A percentile compares a stretch with the other conserved stretches of the same genome.
Evolutionary conservation across 2,888 invertebrate species (phyloP).

Genomic region (Agrochola macilenta): DNA sequence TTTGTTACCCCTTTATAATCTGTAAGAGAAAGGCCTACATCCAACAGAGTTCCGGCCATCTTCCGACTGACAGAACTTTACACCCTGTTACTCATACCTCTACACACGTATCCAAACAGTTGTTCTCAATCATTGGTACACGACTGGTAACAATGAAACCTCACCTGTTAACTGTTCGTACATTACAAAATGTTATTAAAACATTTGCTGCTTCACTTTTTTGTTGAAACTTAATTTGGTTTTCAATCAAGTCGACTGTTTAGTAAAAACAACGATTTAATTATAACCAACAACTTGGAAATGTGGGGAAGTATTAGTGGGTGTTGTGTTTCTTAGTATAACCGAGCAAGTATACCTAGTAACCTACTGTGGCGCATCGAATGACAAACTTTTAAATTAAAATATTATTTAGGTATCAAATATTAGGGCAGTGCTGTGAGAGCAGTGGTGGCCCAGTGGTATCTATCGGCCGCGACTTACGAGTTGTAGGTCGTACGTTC

Average conservation of each 20-base stretch:
- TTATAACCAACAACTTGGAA: slow-evolving; percentile 16
- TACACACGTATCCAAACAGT: not conserved
- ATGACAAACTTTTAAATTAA: not conserved
- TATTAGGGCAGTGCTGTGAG: too few species aligned
- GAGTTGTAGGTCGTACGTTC: too few species aligned
- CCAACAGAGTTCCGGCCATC: not conserved
- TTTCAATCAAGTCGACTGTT: slow-evolving; percentile 29
- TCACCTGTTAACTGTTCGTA: not conserved
- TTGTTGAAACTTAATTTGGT: slow-evolving; percentile 30
- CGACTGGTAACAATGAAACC: slow-evolving; percentile 4
- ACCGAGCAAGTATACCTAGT: not conserved
- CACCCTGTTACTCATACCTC: too few species aligned
- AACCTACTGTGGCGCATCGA: not conserved
- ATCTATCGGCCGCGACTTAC: too few species aligned
- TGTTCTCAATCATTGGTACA: slow-evolving; percentile 24
- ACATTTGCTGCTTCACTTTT: slow-evolving; percentile 19
- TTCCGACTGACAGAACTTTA: not conserved
- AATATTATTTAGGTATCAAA: not conserved
- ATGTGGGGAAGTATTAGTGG: not conserved
- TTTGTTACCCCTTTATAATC: not conserved
- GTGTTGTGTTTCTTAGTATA: not conserved
- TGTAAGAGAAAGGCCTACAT: not conserved
- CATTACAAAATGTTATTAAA: slow-evolving; percentile 4
- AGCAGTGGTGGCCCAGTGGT: too few species aligned
- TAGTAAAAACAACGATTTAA: slow-evolving; percentile 11